Evolutionary conservation across 2,797 vertebrate species (phyloP).

Genomic region (Echiichthys vipera): DNA sequence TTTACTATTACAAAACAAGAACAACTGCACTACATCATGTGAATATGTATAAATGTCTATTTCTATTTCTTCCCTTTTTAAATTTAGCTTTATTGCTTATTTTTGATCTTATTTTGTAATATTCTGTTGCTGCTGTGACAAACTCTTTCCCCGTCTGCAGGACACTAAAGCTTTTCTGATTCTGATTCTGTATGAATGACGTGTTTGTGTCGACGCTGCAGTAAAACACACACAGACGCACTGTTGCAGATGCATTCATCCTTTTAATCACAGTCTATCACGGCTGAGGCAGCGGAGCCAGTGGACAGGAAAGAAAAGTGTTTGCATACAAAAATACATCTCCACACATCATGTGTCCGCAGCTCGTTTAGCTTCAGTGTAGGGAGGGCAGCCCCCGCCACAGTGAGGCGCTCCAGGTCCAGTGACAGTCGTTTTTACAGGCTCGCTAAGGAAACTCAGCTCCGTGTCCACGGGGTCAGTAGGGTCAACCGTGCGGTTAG

Average conservation of each 20-base stretch:
- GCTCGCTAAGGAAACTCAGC: neutral
- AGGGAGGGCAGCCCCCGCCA: too few relatives aligned
- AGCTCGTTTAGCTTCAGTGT: too few relatives aligned
- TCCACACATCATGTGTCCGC: constrained; percentile 7
- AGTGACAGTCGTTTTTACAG: constrained; percentile 20
- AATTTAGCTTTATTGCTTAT: too few relatives aligned
- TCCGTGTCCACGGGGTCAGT: constrained; percentile 48
- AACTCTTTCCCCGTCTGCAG: too few relatives aligned
- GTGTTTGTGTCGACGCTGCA: neutral
- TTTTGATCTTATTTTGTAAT: too few relatives aligned
- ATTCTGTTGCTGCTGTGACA: too few relatives aligned
- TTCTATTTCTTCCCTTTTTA: too few relatives aligned
- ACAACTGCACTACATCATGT: too few relatives aligned
- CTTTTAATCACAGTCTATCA: constrained; percentile 63
- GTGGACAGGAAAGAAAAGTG: constrained; percentile 4
- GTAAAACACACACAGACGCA: constrained; percentile 29
- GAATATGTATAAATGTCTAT: too few relatives aligned
- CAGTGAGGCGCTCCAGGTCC: constrained; percentile 43
- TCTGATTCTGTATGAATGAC: too few relatives aligned
- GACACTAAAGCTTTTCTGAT: too few relatives aligned
- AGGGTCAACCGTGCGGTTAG: neutral
- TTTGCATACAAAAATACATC: constrained; percentile 54
- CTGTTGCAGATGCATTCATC: constrained; percentile 26
- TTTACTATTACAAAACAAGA: too few relatives aligned
- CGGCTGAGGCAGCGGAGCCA: neutral